Base-by-base conservation (phyloP, 2,888 invertebrate species). In the Apeira syringaria region DNA sequence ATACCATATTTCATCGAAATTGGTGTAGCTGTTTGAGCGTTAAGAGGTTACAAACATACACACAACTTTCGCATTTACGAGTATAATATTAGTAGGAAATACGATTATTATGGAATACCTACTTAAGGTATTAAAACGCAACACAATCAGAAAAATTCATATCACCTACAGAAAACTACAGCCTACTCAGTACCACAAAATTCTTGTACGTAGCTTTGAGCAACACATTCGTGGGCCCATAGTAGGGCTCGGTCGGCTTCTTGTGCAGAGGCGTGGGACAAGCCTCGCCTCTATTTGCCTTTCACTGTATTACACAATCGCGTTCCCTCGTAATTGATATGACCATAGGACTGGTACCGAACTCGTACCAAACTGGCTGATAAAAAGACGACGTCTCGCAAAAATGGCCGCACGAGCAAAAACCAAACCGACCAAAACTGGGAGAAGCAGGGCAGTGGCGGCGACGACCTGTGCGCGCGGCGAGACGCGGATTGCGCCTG, bases 291-390 rank as follows among this genome's bases (percentile, higher is more conserved):
- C 33, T 51, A 56, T 50, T 51, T 47, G 59, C 72, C 73, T 73
- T 77, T 75, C 74, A 71, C 74, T 58, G 59, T 46, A 59, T 73
- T 74, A 73, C 74, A 70, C 71, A 76, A 66, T 62, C 59, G 61
- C 72, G 75, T 74, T 74, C 73, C 72, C 68, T 65, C 68, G 70
- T 80, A 80, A 80, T 78, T 80, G 75, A 77, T 71, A 80, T 67
- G 59, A 70, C 61, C 57, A 56, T 55, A 49, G 50, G 51, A 61
- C 66, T 38, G 58, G 63, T 61, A 66, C 57, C 58, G 64, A 74
- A 70, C 65, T 62, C 61, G 65, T 56, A 52, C 48, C 50, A 51
- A 69, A 68, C 64, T 64, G 61, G 64, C 49, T 40, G 56, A 45
- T 54, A 65, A 70, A 66, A 66, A 67, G 61, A 61, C 47, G 59